Base-by-base conservation (phyloP, 2,797 vertebrate genomes). In the Fratercula arctica region DNA sequence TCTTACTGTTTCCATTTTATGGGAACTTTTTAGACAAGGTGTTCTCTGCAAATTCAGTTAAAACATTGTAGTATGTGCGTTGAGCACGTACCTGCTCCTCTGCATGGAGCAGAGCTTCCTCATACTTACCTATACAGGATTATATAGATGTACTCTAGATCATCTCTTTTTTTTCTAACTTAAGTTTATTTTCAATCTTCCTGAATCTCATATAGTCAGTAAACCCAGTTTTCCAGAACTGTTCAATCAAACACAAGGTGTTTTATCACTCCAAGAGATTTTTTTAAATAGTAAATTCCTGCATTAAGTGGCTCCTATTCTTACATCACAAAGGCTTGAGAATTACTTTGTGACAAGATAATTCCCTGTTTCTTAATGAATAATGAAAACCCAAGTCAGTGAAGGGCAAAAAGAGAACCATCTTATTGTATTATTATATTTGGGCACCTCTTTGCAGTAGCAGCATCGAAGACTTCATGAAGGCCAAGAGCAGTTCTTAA, bases 341-440 rank as follows among this genome's bases (percentile, higher is more conserved):
- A 35, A 31, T 35, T 48, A 5, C 53, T 83, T 77, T 45, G 50
- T 23, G 29, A 20, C 5, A 19, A 46, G 53, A 76, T 29, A 68
- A 75, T 68, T 88, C 41, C 60, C 25, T 43, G 6, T 61, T 89
- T 37, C 29, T 6, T 64, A 23, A 18, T 20, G 39, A 60, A 20
- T 23, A 28, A n/a, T 18, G 48, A 50, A 46, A 67, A 39, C 14
- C 6, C 24, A 50, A 74, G 33, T 10, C n/a, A 13, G 13, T 5
- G 15, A 80, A 80, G 37, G 81, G 13, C 10, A 29, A 16, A 73
- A 77, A 14, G 21, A 48, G 63, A 73, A 2, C 8, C 33, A 11
- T 31, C 35, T 39, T 19, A 0, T 0, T 9, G 43, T 57, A 8
- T 26, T 59, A 0, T 33, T 35, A 0, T 39, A 1, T 66, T 50